Evolutionary conservation across 1,140 invertebrate species (phyloP), one percentile per base, ranked within the genome.

Genomic region (Drosophila nebulosa): DNA sequence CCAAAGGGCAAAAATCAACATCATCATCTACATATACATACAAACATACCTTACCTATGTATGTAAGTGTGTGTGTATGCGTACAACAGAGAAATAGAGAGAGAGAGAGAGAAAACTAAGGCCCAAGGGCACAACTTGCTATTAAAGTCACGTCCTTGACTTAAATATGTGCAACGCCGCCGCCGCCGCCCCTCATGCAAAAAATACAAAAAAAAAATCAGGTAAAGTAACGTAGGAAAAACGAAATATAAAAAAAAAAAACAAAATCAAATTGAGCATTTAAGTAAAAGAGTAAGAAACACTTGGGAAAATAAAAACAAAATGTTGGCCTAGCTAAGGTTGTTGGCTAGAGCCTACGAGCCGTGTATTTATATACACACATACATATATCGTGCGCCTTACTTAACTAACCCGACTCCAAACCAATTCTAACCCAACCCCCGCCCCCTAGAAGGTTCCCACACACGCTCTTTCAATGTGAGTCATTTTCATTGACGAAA

Each of bases 131-230:
- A 71, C 36, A 72, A 79, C 71, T 83, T 83, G 75, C 79, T 66
- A 84, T 79, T 69, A 83, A 83, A 83, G 80, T 83, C 79, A 84
- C 79, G 79, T 84, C 79, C 79, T 83, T 83, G 79, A 84, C 79
- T 83, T 61, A 71, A 83, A 83, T 83, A 78, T 72, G 76, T 75
- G 62, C 21, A 56, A 10, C 64, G 51, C 14, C 46, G 52, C 52
- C 50, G 16, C 26, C 18, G 18, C 39, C 39, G 39, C 39, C 69
- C 27, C 57, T 61, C 60, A 42, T 42, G 69, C 51, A 30, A 59
- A 57, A 75, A 39, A 62, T 35, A 69, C 63, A 79, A 21, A 51
- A 61, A 21, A 55, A 59, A 16, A 18, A 42, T 14, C 18, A 46
- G 9, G 39, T 46, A 62, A 62, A 51, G 16, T 50, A 51, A 61